These are phyloP conservation scores for Percopsis omiscomaycus DNA, from an alignment of 2,797 vertebrate species.

Conservation along the genomic window DNA sequence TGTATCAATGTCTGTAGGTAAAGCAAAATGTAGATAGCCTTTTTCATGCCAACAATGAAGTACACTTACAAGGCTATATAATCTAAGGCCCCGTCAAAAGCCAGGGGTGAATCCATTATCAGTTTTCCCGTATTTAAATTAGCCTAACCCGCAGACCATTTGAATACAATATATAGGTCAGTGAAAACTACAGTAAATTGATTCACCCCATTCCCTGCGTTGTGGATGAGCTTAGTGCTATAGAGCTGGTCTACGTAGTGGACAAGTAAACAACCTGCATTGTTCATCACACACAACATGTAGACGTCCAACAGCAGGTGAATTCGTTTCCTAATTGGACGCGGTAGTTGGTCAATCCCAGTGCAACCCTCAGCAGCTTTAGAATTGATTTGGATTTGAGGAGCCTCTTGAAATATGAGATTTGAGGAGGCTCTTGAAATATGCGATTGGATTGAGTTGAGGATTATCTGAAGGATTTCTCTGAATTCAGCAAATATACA, in stretches of 20 bases:
- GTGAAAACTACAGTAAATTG: conserved; percentile 38
- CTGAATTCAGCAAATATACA: neutral
- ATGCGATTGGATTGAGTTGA: neutral
- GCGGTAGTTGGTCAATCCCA: conserved; percentile 18
- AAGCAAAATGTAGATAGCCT: conserved; percentile 5
- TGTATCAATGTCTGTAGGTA: conserved; percentile 1
- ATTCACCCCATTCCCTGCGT: conserved; percentile 28
- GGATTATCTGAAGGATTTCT: neutral
- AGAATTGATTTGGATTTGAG: conserved; percentile 20
- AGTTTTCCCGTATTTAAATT: conserved; percentile 50
- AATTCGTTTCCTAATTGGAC: conserved; percentile 20
- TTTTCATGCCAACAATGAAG: conserved; percentile 11
- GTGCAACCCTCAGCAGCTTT: conserved; percentile 15
- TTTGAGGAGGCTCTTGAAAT: conserved; percentile 14
- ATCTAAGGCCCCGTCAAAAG: conserved; percentile 29
- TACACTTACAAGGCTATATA: conserved; percentile 12
- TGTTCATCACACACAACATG: neutral
- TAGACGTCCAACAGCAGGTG: conserved; percentile 1
- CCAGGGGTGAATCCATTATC: conserved; percentile 49
- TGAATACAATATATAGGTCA: conserved; percentile 52
- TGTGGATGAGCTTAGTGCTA: conserved; percentile 7
- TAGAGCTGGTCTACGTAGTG: neutral
- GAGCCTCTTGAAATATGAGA: conserved; percentile 1
- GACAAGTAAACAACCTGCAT: conserved; percentile 1
- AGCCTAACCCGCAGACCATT: conserved; percentile 38